Conservation (phyloP, 2,888 invertebrate genomes). For the Perizoma affinitatum region DNA sequence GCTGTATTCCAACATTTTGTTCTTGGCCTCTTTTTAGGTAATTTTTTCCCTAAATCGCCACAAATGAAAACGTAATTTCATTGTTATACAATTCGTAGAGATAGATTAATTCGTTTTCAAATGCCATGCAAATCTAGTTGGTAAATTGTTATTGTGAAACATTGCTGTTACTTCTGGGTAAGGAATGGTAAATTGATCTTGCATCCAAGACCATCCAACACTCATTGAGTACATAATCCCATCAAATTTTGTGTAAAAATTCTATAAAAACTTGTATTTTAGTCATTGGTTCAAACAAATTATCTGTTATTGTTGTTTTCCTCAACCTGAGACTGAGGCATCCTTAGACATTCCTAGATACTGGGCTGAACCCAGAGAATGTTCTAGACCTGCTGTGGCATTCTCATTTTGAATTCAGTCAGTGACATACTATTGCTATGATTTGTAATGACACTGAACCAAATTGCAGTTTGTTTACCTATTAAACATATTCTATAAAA, state of each 20-base stretch:
- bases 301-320: conserved; percentile 29
- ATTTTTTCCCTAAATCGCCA: conserved; percentile 64
- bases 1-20: conserved; percentile 62
- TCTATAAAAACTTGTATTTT: too few relatives aligned
- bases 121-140: conserved; percentile 2
- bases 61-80: conserved; percentile 45
- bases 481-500: neutral
- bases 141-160: conserved; percentile 12
- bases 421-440: conserved; percentile 16
- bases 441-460: conserved; percentile 5
- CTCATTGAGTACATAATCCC: conserved; percentile 5
- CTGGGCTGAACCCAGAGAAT: conserved; percentile 50
- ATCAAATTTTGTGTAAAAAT: conserved; percentile 2
- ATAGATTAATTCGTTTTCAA: conserved; percentile 18
- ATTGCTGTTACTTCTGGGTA: conserved; percentile 16
- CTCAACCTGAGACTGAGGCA: neutral
- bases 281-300: conserved; percentile 12
- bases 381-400: conserved; percentile 59
- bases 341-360: conserved; percentile 19
- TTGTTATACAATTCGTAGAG: conserved; percentile 32
- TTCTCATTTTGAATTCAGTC: conserved; percentile 14
- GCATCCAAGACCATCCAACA: conserved; percentile 15
- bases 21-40: conserved; percentile 74
- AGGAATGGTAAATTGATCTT: conserved; percentile 21
- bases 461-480: neutral